Base-by-base conservation (phyloP, 2,797 vertebrate species). In the Loriculus beryllinus region DNA sequence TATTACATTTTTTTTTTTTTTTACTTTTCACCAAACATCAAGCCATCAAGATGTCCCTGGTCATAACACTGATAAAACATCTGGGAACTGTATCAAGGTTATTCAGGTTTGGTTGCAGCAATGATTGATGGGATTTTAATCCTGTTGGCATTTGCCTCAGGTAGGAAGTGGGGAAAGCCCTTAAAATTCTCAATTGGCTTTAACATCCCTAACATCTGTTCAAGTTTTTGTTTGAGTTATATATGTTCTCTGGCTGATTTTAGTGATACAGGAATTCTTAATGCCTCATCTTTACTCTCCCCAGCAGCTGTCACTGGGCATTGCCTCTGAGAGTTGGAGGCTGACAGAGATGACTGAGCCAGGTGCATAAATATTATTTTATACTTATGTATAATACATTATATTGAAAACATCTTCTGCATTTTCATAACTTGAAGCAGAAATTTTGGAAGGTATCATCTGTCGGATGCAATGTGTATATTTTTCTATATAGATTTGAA, bases 351-450 rank as follows among this genome's bases (percentile, higher is more conserved):
- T 65, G 81, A 77, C 60, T 29, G 59, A 82, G 86, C 94, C 94
- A 95, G 88, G 88, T 94, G 69, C 67, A 95, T 94, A 96, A 94
- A 95, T 95, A 95, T 92, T 95, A 93, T 96, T 90, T 86, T 93
- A 92, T 64, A 68, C 57, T 81, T 72, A 87, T 21, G 37, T 59
- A 83, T 69, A 92, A 85, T 47, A 62, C 35, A 54, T 91, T 91
- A 74, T 82, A 85, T 80, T 92, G 68, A 88, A 94, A 95, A 84
- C 76, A 84, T 71, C 89, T 56, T 93, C 77, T 56, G 28, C 13
- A 31, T 82, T 95, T 97, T 77, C 63, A 20, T 59, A 79, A 84
- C 70, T 67, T 60, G 47, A 62, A 91, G 47, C 43, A 70, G 62
- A 75, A 16, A 72, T 51, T 85, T 63, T 86, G 43, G 54, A 47